A percentile compares a stretch with the other conserved stretches of the same genome.
Evolutionary conservation across 2,888 invertebrate species (phyloP).

Genomic region (Junonia oenone): DNA sequence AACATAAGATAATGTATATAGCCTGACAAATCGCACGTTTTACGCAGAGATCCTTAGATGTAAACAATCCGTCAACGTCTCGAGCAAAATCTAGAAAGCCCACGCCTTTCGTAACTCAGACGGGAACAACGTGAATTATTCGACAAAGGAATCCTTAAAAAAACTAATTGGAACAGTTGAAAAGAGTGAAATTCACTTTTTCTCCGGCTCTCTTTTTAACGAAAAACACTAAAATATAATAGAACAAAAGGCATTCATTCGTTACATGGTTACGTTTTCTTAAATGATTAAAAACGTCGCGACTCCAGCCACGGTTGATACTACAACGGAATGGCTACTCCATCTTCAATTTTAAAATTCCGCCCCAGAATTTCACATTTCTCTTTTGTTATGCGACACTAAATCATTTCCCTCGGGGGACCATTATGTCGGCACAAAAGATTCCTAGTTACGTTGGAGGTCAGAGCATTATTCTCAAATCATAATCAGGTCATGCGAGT

Average conservation of each 20-base stretch:
- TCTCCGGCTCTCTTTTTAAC: constrained; percentile 3
- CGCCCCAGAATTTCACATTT: constrained; percentile 22
- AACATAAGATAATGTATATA: background rate
- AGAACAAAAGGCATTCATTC: constrained; percentile 14
- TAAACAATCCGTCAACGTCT: constrained; percentile 24
- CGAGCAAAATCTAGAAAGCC: constrained; percentile 8
- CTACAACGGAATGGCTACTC: constrained; percentile 20
- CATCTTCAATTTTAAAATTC: constrained; percentile 23
- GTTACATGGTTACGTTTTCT: constrained; percentile 19
- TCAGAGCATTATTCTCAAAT: constrained; percentile 20
- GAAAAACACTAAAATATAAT: constrained; percentile 11
- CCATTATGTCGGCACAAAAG: constrained; percentile 27
- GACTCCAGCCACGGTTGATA: constrained; percentile 16
- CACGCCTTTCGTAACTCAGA: background rate
- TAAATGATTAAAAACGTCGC: constrained; percentile 23
- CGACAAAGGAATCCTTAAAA: constrained; percentile 17
- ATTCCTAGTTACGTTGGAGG: constrained; percentile 19
- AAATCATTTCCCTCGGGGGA: constrained; percentile 26
- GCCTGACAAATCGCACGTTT: background rate
- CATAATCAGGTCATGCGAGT: constrained; percentile 23
- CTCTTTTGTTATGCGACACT: constrained; percentile 26
- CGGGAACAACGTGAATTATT: constrained; percentile 9
- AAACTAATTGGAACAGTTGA: constrained; percentile 14
- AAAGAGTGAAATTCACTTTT: constrained; percentile 14
- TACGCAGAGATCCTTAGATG: constrained; percentile 3